Evolutionary conservation across 2,888 invertebrate genomes (phyloP).

Genomic region (Graphium colonna): DNA sequence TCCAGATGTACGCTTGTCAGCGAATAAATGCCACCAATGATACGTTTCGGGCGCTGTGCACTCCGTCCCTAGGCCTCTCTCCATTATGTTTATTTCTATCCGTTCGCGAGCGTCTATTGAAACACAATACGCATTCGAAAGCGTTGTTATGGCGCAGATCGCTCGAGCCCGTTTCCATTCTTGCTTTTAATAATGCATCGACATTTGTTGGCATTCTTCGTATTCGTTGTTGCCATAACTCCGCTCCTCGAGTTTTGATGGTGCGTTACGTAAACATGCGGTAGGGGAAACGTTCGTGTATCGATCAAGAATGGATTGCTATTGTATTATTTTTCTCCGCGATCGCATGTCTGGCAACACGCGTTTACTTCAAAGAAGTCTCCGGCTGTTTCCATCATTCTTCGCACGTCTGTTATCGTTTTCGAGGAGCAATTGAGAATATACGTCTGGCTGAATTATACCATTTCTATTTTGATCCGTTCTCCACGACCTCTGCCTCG

Average conservation of each 20-base stretch:
- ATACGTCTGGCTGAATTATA: conserved; percentile 24
- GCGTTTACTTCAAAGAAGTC: conserved; percentile 66
- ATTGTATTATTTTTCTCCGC: conserved; percentile 66
- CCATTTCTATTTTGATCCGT: conserved; percentile 11
- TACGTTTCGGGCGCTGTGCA: conserved; percentile 40
- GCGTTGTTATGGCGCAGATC: conserved; percentile 29
- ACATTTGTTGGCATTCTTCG: conserved; percentile 40
- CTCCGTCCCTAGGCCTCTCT: conserved; percentile 32
- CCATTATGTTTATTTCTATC: conserved; percentile 14
- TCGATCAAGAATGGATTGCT: conserved; percentile 59
- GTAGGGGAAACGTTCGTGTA: conserved; percentile 42
- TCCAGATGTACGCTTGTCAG: conserved; percentile 16
- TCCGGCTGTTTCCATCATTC: conserved; percentile 73
- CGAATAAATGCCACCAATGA: conserved; percentile 21
- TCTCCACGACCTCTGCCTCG: not conserved
- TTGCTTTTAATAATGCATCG: conserved; percentile 16
- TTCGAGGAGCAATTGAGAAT: conserved; percentile 46
- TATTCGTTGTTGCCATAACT: conserved; percentile 33
- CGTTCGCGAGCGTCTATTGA: conserved; percentile 10
- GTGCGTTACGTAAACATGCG: conserved; percentile 48
- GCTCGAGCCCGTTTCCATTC: conserved; percentile 36
- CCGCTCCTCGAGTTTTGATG: conserved; percentile 36
- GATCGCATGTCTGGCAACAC: conserved; percentile 68
- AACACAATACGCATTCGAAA: conserved; percentile 12
- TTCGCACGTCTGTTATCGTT: conserved; percentile 55